Conservation (phyloP, 2,797 vertebrate species). For the Eremophila alpestris region DNA sequence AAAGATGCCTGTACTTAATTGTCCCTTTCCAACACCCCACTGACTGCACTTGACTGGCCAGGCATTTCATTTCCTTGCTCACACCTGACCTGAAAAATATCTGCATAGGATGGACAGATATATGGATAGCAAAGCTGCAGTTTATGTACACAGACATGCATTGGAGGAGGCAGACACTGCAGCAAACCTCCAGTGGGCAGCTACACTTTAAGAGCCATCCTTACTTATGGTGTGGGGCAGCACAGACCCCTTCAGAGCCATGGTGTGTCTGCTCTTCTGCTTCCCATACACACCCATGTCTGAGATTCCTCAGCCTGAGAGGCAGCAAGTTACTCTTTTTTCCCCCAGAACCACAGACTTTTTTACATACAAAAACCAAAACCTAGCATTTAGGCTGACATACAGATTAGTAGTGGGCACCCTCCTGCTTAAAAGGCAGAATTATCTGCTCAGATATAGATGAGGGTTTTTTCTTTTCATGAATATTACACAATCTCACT, state of each 20-base stretch:
- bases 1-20: background rate
- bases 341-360: background rate
- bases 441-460: background rate
- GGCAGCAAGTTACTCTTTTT: background rate
- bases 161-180: background rate
- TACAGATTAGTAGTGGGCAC: background rate
- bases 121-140: background rate
- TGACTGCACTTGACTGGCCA: background rate
- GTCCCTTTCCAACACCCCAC: background rate
- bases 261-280: fast-evolving
- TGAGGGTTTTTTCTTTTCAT: background rate
- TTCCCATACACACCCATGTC: background rate
- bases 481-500: background rate
- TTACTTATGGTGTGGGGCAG: background rate
- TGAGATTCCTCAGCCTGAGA: background rate
- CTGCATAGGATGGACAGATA: background rate
- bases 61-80: background rate
- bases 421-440: background rate
- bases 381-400: constrained; percentile 7
- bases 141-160: background rate
- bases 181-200: background rate
- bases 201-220: background rate
- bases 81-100: background rate
- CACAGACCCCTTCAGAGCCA: background rate
- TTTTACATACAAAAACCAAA: constrained; percentile 16